Percentiles rank a stretch among this genome's conserved stretches.
Conservation (phyloP, 92 coral and sea anemone species). For the Porites divaricata region DNA sequence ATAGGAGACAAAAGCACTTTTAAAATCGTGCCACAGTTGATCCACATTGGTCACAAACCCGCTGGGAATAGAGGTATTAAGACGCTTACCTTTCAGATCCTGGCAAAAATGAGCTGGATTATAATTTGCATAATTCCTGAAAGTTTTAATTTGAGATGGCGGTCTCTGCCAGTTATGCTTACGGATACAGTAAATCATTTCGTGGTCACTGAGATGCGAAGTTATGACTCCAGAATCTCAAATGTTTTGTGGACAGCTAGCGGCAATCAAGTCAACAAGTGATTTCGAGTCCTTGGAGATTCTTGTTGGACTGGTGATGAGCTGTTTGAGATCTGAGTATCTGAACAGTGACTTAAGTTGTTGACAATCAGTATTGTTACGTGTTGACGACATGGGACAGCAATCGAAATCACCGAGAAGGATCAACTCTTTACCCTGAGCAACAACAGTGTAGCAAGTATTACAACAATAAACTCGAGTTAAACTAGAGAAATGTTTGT, state of each 20-base stretch:
- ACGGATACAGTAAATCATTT: conserved; percentile 56
- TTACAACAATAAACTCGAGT: too few relatives aligned
- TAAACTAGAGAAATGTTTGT: too few relatives aligned
- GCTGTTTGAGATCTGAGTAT: conserved; percentile 49
- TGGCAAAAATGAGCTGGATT: conserved; percentile 42
- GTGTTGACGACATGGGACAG: conserved; percentile 13
- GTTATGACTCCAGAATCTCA: conserved; percentile 68
- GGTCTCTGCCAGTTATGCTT: conserved; percentile 61
- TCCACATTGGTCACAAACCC: conserved; percentile 46
- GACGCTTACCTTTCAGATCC: conserved; percentile 56
- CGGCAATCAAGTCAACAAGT: conserved; percentile 65
- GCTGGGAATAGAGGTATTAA: conserved; percentile 40
- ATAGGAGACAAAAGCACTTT: conserved; percentile 1
- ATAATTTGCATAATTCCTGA: conserved; percentile 62
- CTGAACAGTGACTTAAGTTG: conserved; percentile 60
- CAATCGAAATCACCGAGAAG: conserved; percentile 49
- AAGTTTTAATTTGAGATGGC: conserved; percentile 64
- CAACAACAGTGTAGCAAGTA: conserved; percentile 13
- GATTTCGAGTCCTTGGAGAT: conserved; percentile 59
- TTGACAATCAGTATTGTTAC: conserved; percentile 53
- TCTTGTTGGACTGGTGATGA: conserved; percentile 63
- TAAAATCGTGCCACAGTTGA: conserved; percentile 44
- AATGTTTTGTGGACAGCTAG: conserved; percentile 55
- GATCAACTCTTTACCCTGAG: conserved; percentile 53
- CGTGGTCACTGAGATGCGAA: conserved; percentile 69